A percentile compares a stretch with the other conserved stretches of the same genome.
phyloP scores from a whole-genome alignment of 2,113 vertebrate species.

The Pachypanchax playfairii region DNA sequence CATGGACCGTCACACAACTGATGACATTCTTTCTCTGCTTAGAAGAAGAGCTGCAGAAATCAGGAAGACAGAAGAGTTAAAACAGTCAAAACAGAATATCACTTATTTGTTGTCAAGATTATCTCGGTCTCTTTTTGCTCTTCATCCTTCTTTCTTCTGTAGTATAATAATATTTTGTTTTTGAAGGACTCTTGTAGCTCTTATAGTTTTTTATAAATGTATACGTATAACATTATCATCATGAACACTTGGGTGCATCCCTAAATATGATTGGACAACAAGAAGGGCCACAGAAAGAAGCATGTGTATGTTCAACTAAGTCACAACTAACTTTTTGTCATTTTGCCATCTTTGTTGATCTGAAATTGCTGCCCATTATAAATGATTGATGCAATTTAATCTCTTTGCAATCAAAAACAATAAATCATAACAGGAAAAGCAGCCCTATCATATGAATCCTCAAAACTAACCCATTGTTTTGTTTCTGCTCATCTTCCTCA shows the following conservation, averaged over 20 bases:
- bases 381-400: background rate
- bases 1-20: slow-evolving; percentile 98
- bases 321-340: no score
- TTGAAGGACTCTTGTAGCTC: no score
- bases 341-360: background rate
- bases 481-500: slow-evolving; percentile 95
- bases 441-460: background rate
- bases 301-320: background rate
- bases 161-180: no score
- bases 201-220: no score
- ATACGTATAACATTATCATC: no score
- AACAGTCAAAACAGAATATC: background rate
- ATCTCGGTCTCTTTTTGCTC: background rate
- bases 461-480: slow-evolving; percentile 86
- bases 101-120: no score
- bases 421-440: background rate
- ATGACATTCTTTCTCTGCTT: slow-evolving; percentile 99
- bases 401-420: background rate
- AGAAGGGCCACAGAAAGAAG: no score
- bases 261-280: no score
- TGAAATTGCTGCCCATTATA: background rate
- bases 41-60: slow-evolving; percentile 84
- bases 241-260: no score
- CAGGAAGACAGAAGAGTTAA: background rate
- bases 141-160: no score